Conservation (phyloP, 2,888 invertebrate species). For the Drosophila mayaguana region DNA sequence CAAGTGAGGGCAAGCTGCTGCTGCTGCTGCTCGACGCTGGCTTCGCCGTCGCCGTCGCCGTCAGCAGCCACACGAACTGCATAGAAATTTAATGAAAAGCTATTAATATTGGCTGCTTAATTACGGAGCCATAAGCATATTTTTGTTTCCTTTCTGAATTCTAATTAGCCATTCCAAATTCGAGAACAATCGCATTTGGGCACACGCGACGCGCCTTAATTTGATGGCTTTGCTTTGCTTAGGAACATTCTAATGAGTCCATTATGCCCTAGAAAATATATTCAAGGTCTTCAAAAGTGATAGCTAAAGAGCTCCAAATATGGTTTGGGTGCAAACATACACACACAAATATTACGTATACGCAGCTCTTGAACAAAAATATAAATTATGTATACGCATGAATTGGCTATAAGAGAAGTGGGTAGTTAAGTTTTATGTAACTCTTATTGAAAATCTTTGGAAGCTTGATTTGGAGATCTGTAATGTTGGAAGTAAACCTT, state of each 20-base stretch:
- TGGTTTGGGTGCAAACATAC: background rate
- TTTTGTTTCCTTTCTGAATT: slow-evolving; percentile 16
- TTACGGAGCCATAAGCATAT: slow-evolving; percentile 31
- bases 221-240: slow-evolving; percentile 23
- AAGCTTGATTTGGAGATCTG: background rate
- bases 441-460: background rate
- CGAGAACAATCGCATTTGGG: slow-evolving; percentile 21
- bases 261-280: slow-evolving; percentile 35
- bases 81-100: slow-evolving; percentile 17
- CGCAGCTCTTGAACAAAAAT: background rate
- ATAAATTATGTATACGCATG: slow-evolving; percentile 1
- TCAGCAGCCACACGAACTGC: slow-evolving; percentile 60
- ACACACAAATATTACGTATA: background rate
- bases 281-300: slow-evolving; percentile 50
- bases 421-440: background rate
- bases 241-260: slow-evolving; percentile 29
- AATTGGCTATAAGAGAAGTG: background rate
- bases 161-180: slow-evolving; percentile 67
- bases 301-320: slow-evolving; percentile 2
- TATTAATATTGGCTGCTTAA: slow-evolving; percentile 37
- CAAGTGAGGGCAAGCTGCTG: slow-evolving; percentile 5
- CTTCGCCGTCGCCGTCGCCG: slow-evolving; percentile 44
- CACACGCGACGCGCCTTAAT: slow-evolving; percentile 53
- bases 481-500: background rate
- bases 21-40: slow-evolving; percentile 22